Percentiles rank a stretch among this genome's conserved stretches.
Conservation (phyloP, 2,113 vertebrate species). For the Callorhinus ursinus region DNA sequence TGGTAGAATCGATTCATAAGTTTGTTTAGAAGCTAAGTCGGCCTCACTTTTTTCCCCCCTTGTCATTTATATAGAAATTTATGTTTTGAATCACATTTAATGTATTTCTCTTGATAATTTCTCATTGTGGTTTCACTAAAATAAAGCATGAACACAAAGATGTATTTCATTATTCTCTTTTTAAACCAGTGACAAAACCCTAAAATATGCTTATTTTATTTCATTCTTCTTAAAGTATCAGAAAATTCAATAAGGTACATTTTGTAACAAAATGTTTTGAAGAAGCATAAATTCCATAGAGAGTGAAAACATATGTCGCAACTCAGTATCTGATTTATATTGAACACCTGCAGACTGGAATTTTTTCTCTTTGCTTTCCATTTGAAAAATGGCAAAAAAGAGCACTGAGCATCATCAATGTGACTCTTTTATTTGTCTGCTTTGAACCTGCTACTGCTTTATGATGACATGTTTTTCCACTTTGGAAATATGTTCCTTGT, state of each 20-base stretch:
- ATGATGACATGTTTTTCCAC: neutral
- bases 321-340: constrained; percentile 28
- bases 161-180: constrained; percentile 7
- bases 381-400: constrained; percentile 50
- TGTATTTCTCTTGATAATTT: constrained; percentile 36
- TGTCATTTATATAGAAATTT: constrained; percentile 22
- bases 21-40: neutral
- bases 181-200: constrained; percentile 3
- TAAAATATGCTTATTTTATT: constrained; percentile 14
- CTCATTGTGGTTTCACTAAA: neutral
- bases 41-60: neutral
- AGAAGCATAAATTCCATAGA: neutral
- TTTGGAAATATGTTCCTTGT: neutral
- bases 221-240: constrained; percentile 17
- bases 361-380: constrained; percentile 42
- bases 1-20: neutral
- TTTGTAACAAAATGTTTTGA: constrained; percentile 55
- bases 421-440: neutral
- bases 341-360: neutral
- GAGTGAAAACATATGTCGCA: neutral
- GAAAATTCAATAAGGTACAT: constrained; percentile 32
- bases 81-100: neutral
- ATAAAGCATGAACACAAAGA: neutral
- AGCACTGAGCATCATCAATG: neutral
- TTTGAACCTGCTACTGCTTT: neutral